Evolutionary conservation across 2,113 vertebrate species (phyloP).

Genomic region (Sturnira hondurensis): DNA sequence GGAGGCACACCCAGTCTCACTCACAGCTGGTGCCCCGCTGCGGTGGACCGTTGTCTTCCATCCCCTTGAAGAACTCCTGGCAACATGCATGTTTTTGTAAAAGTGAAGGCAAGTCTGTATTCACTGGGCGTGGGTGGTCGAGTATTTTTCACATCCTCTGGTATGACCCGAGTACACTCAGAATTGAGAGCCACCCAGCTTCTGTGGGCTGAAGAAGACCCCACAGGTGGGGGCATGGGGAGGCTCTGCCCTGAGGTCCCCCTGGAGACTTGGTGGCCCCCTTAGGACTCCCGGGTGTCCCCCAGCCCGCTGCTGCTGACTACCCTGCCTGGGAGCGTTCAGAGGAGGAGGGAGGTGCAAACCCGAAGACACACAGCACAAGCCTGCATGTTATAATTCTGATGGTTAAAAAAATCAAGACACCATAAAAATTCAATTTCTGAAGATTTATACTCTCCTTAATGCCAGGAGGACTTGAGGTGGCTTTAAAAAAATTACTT

Average conservation of each 20-base stretch:
- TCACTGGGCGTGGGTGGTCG: background rate
- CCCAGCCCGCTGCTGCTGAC: background rate
- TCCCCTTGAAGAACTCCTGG: background rate
- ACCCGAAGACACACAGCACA: background rate
- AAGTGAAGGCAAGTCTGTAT: background rate
- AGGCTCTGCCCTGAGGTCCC: background rate
- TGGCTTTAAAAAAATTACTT: slow-evolving; percentile 47
- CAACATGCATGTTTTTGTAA: background rate
- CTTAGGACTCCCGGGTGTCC: too few species aligned
- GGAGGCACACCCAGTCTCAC: too few species aligned
- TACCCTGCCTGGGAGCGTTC: background rate
- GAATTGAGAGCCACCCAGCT: background rate
- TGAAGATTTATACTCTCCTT: slow-evolving; percentile 38
- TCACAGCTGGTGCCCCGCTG: background rate
- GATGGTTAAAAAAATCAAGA: background rate
- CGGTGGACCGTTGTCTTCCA: background rate
- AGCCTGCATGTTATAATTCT: background rate
- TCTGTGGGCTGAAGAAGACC: background rate
- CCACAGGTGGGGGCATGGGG: background rate
- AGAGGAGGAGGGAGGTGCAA: background rate
- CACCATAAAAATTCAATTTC: slow-evolving; percentile 43
- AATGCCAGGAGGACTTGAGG: slow-evolving; percentile 6
- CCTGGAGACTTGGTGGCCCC: background rate
- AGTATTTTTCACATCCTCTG: background rate
- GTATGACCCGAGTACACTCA: background rate